Base-by-base conservation (phyloP, 1,140 invertebrate species). In the Nebria ingens region DNA sequence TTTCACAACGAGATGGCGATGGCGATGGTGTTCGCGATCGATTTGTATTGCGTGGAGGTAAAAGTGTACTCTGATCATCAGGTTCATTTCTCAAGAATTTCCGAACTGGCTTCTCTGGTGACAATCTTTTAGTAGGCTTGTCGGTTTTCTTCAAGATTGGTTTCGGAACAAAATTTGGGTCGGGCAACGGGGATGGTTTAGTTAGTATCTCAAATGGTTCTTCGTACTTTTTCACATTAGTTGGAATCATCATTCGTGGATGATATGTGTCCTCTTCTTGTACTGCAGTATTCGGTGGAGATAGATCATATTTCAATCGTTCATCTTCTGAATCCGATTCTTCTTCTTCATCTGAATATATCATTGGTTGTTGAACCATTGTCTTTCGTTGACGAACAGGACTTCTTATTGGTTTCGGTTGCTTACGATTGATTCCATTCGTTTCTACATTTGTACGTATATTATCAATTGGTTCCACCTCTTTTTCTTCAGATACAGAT, bases 181-280 rank as follows among this genome's bases (percentile, higher is more conserved):
- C 79, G 1, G 78, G 76, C 20, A 80, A 70, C 17, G 78, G 74
- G 45, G 78, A 67, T 9, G 76, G 74, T 58, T 79, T 79, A 4
- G 72, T 73, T 6, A 76, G 68, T 53, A 80, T 78, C 55, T 73
- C 73, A 54, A 78, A 78, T 1, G 74, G 71, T 59, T 79, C 72
- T 40, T 79, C 74, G 51, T 73, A 73, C 20, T 72, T 68, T 45
- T 65, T 61, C 54, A 68, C 66, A 53, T 65, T 64, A 51, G 22
- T 49, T 53, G 25, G 53, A 13, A 25, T 25, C 61, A 61, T 63
- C 25, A 52, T 72, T 40, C 77, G 72, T 0, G 85, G 85, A 71
- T 86, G 80, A 65, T 87, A 87, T 0, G 83, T 86, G 34, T 80
- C 78, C 57, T 84, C 80, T 53, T 84, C 80, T 29, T 83, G 75